phyloP scores from a whole-genome alignment of 2,888 invertebrate species.

The Gymnocheta viridis region DNA sequence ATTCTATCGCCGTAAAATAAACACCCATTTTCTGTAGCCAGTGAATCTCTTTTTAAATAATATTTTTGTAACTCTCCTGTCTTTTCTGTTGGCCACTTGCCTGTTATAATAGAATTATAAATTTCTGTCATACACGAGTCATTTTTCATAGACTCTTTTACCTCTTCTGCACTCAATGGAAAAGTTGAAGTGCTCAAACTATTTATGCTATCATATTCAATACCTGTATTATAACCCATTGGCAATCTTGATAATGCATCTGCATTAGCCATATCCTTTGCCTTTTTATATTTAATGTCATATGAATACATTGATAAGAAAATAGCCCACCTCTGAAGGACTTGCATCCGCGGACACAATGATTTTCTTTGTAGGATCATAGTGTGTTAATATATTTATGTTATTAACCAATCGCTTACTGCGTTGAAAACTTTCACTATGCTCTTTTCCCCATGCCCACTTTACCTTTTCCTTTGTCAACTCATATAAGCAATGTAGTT shows the following conservation, averaged over 20 bases:
- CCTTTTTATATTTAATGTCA: slow-evolving; percentile 53
- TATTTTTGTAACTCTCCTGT: background rate
- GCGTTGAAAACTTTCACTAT: slow-evolving; percentile 42
- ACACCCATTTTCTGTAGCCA: slow-evolving; percentile 53
- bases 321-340: slow-evolving; percentile 24
- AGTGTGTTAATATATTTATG: too few relatives aligned
- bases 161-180: slow-evolving; percentile 22
- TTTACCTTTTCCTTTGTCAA: slow-evolving; percentile 15
- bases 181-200: slow-evolving; percentile 27
- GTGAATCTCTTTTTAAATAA: slow-evolving; percentile 44
- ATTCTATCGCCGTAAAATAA: slow-evolving; percentile 65
- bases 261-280: slow-evolving; percentile 41
- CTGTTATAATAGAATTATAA: slow-evolving; percentile 23
- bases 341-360: slow-evolving; percentile 46
- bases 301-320: too few relatives aligned
- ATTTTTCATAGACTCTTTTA: background rate
- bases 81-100: slow-evolving; percentile 24
- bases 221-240: slow-evolving; percentile 23
- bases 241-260: too few relatives aligned
- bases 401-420: slow-evolving; percentile 54
- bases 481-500: slow-evolving; percentile 16
- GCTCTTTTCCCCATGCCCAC: slow-evolving; percentile 52
- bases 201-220: slow-evolving; percentile 50
- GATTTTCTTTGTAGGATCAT: too few relatives aligned
- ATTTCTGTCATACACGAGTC: background rate